Conservation (phyloP, 1,140 invertebrate species). For the Alviniconcha marisindica region DNA sequence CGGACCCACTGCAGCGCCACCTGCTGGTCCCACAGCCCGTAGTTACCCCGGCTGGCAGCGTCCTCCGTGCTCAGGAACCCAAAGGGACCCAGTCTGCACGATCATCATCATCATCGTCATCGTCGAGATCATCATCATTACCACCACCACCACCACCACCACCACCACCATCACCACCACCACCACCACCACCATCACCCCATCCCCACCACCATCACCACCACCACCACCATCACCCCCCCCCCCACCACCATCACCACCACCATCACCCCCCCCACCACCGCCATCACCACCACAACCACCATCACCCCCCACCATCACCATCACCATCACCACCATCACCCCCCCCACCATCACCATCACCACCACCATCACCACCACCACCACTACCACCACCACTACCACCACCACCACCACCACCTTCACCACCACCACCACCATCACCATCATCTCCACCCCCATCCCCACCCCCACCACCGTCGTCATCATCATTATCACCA, state of each 20-base stretch:
- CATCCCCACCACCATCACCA: too few relatives aligned
- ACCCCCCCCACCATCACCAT: background rate
- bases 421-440: background rate
- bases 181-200: background rate
- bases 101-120: too few relatives aligned
- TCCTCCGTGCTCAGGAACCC: slow-evolving; percentile 92
- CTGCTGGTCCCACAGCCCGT: slow-evolving; percentile 93
- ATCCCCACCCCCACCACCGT: background rate
- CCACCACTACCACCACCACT: background rate
- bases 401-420: background rate
- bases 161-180: too few relatives aligned
- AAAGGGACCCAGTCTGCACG: background rate
- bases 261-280: background rate
- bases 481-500: background rate
- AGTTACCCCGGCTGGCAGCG: slow-evolving; percentile 95
- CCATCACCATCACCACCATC: slow-evolving; percentile 20
- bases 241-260: background rate
- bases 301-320: background rate
- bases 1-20: slow-evolving; percentile 93
- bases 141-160: background rate
- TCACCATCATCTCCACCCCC: background rate
- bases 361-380: background rate
- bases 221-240: background rate
- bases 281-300: background rate
- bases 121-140: background rate